Evolutionary conservation across 2,888 invertebrate species (phyloP).

Genomic region (Erebia aethiops): DNA sequence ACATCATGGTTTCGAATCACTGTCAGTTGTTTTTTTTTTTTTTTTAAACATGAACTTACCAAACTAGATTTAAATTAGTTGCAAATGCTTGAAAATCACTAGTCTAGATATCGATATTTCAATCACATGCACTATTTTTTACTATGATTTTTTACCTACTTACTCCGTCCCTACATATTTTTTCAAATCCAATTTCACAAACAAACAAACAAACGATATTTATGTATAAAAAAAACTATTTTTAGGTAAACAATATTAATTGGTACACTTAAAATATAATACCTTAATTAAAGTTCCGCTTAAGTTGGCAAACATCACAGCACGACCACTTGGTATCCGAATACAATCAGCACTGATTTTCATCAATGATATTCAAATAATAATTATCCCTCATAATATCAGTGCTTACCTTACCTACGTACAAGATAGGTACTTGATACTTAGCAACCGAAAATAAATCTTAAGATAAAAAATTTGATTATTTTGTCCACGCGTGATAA

Average conservation of each 20-base stretch:
- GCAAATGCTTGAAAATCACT: background rate
- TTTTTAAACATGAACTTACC: background rate
- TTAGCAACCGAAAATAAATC: conserved; percentile 11
- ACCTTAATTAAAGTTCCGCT: conserved; percentile 62
- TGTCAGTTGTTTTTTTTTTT: too few relatives aligned
- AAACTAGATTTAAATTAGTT: background rate
- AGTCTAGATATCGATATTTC: background rate
- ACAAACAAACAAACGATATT: background rate
- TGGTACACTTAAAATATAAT: conserved; percentile 21
- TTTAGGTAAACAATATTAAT: background rate
- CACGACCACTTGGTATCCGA: conserved; percentile 38
- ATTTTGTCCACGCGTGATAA: background rate
- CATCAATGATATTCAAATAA: conserved; percentile 26
- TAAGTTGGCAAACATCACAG: conserved; percentile 56
- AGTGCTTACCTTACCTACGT: conserved; percentile 1
- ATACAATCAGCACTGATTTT: conserved; percentile 36
- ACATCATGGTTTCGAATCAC: too few relatives aligned
- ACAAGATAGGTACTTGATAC: background rate
- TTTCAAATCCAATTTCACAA: too few relatives aligned
- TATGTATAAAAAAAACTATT: background rate
- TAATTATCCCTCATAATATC: conserved; percentile 23
- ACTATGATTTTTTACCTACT: too few relatives aligned
- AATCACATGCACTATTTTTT: too few relatives aligned
- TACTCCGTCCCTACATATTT: too few relatives aligned
- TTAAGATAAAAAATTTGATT: conserved; percentile 3